These are phyloP conservation scores for Rhagophthalmus giganteus DNA, from an alignment of 2,888 invertebrate species.

Conservation along the genomic window DNA sequence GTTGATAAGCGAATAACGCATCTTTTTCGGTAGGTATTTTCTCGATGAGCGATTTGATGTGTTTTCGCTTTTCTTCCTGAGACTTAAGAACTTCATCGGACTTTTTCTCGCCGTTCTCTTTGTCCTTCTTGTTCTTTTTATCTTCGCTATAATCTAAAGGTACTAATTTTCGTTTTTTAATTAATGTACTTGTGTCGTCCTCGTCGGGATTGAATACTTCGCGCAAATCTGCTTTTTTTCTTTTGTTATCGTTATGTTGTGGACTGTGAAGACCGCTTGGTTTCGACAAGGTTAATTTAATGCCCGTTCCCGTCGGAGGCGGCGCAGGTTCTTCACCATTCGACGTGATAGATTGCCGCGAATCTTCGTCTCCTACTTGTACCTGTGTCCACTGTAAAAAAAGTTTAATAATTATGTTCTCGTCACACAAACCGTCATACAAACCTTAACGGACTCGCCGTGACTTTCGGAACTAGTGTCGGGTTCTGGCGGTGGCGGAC, in stretches of 20 bases:
- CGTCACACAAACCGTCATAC: slow-evolving; percentile 2
- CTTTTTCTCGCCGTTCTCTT: slow-evolving; percentile 56
- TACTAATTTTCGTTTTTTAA: slow-evolving; percentile 78
- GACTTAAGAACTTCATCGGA: slow-evolving; percentile 66
- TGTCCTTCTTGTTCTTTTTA: slow-evolving; percentile 56
- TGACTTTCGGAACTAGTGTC: slow-evolving; percentile 46
- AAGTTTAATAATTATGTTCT: not conserved
- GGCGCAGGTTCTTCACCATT: slow-evolving; percentile 49
- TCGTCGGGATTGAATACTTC: slow-evolving; percentile 88
- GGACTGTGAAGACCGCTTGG: slow-evolving; percentile 54
- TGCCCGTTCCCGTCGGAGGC: slow-evolving; percentile 48
- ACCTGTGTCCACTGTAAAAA: slow-evolving; percentile 52
- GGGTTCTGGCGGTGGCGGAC: slow-evolving; percentile 48
- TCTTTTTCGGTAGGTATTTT: slow-evolving; percentile 98
- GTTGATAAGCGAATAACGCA: slow-evolving; percentile 90
- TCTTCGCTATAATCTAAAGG: slow-evolving; percentile 72
- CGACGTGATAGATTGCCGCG: slow-evolving; percentile 55
- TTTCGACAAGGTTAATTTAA: slow-evolving; percentile 54
- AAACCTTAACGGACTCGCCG: slow-evolving; percentile 49
- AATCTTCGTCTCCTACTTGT: slow-evolving; percentile 56
- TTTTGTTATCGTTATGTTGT: slow-evolving; percentile 55
- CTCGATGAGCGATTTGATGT: slow-evolving; percentile 96
- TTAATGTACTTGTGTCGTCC: slow-evolving; percentile 61
- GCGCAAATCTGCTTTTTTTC: slow-evolving; percentile 74
- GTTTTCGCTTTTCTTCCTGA: slow-evolving; percentile 93